Conservation (phyloP, 2,888 invertebrate genomes). For the Willowsia nigromaculata region DNA sequence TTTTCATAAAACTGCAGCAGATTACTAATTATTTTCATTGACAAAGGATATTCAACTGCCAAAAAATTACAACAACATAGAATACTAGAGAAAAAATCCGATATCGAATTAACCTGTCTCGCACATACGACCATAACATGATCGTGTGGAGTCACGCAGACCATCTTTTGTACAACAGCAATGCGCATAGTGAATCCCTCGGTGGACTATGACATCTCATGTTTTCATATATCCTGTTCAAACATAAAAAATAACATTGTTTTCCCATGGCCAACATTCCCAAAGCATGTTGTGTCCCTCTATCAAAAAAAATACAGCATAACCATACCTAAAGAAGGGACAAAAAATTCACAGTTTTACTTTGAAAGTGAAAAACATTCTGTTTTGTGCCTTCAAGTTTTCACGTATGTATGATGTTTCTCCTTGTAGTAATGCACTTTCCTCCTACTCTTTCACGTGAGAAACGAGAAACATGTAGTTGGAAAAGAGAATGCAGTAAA, state of each 20-base stretch:
- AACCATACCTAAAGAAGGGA: neutral
- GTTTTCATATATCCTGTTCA: neutral
- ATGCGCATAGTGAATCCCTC: no score
- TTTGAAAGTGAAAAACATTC: neutral
- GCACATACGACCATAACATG: no score
- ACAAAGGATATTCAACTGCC: no score
- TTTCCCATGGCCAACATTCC: neutral
- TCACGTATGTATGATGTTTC: neutral
- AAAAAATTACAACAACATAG: no score
- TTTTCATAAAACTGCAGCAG: no score
- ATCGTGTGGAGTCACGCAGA: no score
- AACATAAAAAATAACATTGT: neutral
- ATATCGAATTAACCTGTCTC: no score
- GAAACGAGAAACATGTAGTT: constrained; percentile 13
- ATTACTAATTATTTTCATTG: no score
- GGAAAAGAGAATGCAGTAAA: neutral
- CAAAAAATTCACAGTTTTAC: neutral
- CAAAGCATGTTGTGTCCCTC: neutral
- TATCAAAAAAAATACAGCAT: neutral
- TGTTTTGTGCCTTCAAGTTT: neutral
- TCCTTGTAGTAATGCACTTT: constrained; percentile 19
- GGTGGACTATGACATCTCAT: no score
- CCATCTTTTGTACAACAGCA: neutral
- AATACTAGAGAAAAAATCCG: no score
- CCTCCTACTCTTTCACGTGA: constrained; percentile 38